Conservation (phyloP, 2,888 invertebrate genomes). For the Morpho achilles region DNA sequence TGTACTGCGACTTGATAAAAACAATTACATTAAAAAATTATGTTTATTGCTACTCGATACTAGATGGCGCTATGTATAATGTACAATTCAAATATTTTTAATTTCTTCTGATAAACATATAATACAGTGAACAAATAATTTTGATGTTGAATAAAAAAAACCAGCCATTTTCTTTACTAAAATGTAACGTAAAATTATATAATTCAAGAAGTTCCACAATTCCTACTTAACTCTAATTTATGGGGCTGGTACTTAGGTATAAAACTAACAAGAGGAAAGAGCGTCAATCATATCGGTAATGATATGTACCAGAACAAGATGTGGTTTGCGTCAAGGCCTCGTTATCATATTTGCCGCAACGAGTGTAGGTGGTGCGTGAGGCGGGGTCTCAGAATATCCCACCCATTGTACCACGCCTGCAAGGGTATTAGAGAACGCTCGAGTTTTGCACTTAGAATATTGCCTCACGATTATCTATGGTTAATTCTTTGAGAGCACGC, state of each 20-base stretch:
- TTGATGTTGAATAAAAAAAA: no score
- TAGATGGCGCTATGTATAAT: constrained; percentile 22
- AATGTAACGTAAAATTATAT: no score
- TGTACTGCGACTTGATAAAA: no score
- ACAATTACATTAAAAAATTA: no score
- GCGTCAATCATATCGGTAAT: constrained; percentile 69
- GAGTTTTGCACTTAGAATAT: no score
- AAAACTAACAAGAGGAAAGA: constrained; percentile 52
- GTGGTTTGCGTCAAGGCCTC: constrained; percentile 61
- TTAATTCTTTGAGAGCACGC: no score
- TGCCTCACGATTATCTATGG: no score
- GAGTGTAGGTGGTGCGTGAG: constrained; percentile 29
- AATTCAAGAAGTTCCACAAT: neutral
- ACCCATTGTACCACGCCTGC: constrained; percentile 35
- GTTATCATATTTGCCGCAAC: constrained; percentile 59
- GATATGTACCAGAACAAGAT: constrained; percentile 54
- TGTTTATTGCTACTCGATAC: constrained; percentile 35
- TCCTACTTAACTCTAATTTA: neutral
- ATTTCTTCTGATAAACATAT: neutral
- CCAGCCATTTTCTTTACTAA: no score
- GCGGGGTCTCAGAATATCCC: constrained; percentile 33
- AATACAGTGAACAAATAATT: no score
- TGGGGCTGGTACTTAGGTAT: constrained; percentile 11
- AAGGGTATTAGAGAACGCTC: neutral
- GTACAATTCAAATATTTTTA: neutral